A percentile compares a stretch with the other conserved stretches of the same genome.
Conservation (phyloP, 2,888 invertebrate genomes). For the Leptarthrus brevirostris region DNA sequence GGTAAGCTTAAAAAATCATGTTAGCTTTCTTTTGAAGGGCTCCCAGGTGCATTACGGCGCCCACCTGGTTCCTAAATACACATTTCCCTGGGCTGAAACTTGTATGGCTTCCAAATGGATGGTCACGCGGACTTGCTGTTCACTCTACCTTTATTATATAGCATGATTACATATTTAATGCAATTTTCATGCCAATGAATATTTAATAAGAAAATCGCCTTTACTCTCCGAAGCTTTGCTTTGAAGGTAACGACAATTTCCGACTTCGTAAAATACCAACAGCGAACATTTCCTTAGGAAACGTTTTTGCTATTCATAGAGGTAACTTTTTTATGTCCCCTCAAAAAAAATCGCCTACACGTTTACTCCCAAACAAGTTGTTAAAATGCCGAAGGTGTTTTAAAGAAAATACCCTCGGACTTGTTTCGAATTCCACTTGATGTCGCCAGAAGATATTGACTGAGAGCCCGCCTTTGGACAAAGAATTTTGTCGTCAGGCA, state of each 20-base stretch:
- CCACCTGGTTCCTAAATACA: not conserved
- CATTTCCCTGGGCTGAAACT: not conserved
- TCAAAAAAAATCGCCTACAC: not conserved
- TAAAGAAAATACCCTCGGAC: not conserved
- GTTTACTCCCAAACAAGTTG: not conserved
- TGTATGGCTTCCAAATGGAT: conserved; percentile 5
- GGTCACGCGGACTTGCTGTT: conserved; percentile 15
- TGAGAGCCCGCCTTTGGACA: conserved; percentile 1
- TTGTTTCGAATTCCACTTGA: conserved; percentile 9
- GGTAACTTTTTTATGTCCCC: conserved; percentile 1
- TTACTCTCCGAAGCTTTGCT: not conserved
- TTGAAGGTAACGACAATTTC: not conserved
- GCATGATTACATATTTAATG: conserved; percentile 24
- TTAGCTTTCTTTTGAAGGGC: conserved; percentile 7
- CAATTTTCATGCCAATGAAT: conserved; percentile 40
- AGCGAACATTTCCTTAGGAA: not conserved
- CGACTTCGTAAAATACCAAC: not conserved
- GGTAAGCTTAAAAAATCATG: conserved; percentile 12
- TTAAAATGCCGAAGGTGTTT: conserved; percentile 24
- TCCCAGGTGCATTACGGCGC: not conserved
- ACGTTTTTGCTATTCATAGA: conserved; percentile 11
- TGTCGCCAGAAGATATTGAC: not conserved
- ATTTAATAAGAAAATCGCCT: conserved; percentile 40
- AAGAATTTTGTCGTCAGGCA: not conserved
- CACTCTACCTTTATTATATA: not conserved